Base-by-base conservation (phyloP, 2,888 invertebrate genomes). In the Chymomyza amoena region DNA sequence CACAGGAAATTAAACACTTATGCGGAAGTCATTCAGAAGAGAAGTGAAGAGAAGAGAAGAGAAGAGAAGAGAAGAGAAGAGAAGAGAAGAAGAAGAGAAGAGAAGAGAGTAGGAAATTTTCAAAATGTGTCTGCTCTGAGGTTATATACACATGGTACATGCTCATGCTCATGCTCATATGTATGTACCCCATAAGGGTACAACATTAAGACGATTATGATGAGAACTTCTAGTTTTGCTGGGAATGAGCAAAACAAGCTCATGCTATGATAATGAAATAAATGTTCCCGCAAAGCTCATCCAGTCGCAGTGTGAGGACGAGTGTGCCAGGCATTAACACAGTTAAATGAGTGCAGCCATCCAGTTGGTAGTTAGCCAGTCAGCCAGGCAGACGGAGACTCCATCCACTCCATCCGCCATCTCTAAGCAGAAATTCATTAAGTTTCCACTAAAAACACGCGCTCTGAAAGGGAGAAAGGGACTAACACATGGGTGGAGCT, bases 361-460 rank as follows among this genome's bases (percentile, higher is more conserved):
- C 57, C 60, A 66, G 39, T 13, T 45, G 39, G 39, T 45, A 45
- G 39, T 45, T 45, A 45, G 39, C 39, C 39, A 45, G 39, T 45
- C 76, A 60, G 36, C 60, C 54, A 69, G 73, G 75, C 73, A 78
- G 69, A 73, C 72, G 73, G 73, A 75, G 68, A 79, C 87, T 80
- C 87, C 87, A 75, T 82, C 81, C 52, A 62, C 77, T 32, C 32
- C 7, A 32, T 32, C 32, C 32, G 1, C 32, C 32, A 32, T 6
- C 73, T 75, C 81, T 45, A 75, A 77, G 75, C 77, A 81, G 79
- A 89, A 89, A 88, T 89, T 88, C 89, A 89, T 89, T 89, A 89
- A 89, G 88, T 89, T 89, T 89, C 82, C 89, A 89, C 90, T 88
- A 89, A 90, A 45, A 45, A 45, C 39, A 45, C 90, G 90, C 89